A percentile compares a stretch with the other conserved stretches of the same genome.
phyloP scores from a whole-genome alignment of 2,797 vertebrate species.

The Tapirus indicus region DNA sequence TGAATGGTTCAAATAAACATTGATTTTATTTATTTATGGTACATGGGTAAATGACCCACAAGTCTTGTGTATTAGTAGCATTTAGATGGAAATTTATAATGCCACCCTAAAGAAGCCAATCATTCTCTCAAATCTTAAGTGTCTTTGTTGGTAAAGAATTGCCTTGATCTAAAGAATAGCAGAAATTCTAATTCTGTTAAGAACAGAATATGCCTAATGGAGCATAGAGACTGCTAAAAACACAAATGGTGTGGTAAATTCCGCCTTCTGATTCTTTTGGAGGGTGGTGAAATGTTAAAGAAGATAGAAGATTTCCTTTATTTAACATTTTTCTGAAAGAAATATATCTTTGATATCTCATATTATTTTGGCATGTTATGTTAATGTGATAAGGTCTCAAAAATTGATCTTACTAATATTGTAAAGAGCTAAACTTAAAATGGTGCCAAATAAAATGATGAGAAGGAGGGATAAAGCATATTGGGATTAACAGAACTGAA shows the following conservation, averaged over 20 bases:
- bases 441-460: background rate
- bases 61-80: background rate
- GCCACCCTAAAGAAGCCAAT: background rate
- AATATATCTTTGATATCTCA: background rate
- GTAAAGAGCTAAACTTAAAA: background rate
- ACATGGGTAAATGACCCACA: background rate
- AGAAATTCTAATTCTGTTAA: background rate
- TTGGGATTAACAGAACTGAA: background rate
- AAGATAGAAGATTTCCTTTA: background rate
- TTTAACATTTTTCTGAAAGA: background rate
- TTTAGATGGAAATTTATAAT: background rate
- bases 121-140: background rate
- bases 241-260: background rate
- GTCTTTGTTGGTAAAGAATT: background rate
- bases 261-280: background rate
- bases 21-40: background rate
- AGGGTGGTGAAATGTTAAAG: background rate
- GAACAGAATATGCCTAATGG: background rate
- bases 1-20: background rate
- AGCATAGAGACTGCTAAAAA: background rate
- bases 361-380: background rate
- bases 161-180: background rate
- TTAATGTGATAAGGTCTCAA: background rate
- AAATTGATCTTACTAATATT: background rate
- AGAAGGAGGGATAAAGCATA: background rate